Evolutionary conservation across 1,140 invertebrate genomes (phyloP).

Genomic region (Colletes latitarsis): DNA sequence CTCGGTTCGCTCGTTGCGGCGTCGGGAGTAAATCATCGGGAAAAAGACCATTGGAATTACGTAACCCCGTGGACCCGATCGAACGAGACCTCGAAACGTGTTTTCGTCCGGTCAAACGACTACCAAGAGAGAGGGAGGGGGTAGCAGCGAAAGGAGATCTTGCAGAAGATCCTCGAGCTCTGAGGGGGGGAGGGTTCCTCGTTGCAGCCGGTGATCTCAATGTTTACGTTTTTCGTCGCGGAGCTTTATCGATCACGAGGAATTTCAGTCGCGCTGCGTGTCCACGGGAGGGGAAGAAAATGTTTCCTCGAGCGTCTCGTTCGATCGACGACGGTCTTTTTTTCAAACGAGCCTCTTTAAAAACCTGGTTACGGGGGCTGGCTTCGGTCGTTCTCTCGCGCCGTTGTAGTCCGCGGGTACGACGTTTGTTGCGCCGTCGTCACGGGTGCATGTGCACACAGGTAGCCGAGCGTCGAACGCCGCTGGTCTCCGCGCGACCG

Average conservation of each 20-base stretch:
- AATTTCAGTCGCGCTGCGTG: background rate
- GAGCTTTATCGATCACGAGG: constrained; percentile 13
- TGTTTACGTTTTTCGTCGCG: constrained; percentile 23
- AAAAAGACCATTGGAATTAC: background rate
- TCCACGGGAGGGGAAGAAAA: too few species aligned
- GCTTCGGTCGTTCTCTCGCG: too few species aligned
- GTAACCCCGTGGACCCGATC: background rate
- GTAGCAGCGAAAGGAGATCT: too few species aligned
- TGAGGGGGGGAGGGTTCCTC: background rate
- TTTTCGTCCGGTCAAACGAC: too few species aligned
- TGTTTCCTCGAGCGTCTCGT: too few species aligned
- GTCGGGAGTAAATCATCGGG: background rate
- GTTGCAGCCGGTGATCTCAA: background rate
- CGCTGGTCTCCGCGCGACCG: constrained; percentile 24
- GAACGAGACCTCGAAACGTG: background rate
- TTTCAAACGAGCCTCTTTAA: constrained; percentile 31
- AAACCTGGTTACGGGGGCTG: constrained; percentile 17
- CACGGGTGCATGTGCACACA: constrained; percentile 63
- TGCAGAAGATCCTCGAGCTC: too few species aligned
- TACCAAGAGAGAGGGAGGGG: too few species aligned
- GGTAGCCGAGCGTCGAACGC: constrained; percentile 37
- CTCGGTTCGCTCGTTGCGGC: background rate
- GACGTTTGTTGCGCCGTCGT: constrained; percentile 55
- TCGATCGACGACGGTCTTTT: too few species aligned
- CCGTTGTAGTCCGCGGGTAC: constrained; percentile 5